Evolutionary conservation across 2,113 vertebrate species (phyloP).

Genomic region (Numenius arquata): DNA sequence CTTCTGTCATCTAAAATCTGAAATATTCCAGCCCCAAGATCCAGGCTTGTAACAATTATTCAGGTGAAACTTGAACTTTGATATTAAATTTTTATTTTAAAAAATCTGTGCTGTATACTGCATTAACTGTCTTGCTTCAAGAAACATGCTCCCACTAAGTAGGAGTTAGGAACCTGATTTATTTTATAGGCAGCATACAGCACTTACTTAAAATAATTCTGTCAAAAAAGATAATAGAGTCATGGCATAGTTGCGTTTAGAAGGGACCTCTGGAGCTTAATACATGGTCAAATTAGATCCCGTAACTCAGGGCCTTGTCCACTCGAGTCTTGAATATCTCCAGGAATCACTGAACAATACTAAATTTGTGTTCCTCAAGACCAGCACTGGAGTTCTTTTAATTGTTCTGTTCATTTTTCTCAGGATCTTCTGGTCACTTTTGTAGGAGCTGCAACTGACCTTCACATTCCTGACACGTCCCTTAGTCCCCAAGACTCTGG

Average conservation of each 20-base stretch:
- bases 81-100: not conserved
- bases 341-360: not conserved
- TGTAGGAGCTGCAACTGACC: not conserved
- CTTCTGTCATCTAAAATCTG: not conserved
- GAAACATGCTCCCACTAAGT: not conserved
- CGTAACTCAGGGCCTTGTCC: not conserved
- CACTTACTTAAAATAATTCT: not conserved
- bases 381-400: not conserved
- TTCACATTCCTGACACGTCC: not conserved
- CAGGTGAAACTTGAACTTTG: not conserved
- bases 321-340: not conserved
- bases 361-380: not conserved
- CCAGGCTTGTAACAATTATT: not conserved
- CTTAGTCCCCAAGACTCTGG: not conserved
- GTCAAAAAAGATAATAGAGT: not conserved
- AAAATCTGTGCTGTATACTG: not conserved
- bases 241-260: not conserved
- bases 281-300: not conserved
- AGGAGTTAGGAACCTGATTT: not conserved
- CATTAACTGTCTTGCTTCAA: not conserved
- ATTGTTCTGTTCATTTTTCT: not conserved
- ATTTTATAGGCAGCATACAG: not conserved
- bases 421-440: not conserved
- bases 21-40: not conserved
- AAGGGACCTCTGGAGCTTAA: not conserved